Conservation (phyloP, 2,888 invertebrate species). For the Brachyptera putata region DNA sequence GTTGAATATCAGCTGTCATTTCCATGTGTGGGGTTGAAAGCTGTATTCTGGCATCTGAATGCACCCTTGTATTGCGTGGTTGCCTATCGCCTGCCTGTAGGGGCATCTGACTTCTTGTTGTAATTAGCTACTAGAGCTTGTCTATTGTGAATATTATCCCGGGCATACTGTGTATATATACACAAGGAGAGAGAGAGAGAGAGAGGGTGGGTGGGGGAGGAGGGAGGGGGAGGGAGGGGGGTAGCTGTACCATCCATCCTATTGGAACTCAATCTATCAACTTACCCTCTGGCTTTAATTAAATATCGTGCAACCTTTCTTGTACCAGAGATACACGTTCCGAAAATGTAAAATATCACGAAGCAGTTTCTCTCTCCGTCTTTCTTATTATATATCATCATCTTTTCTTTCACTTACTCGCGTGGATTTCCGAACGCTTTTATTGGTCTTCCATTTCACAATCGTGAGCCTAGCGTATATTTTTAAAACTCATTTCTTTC, state of each 20-base stretch:
- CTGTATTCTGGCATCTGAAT: too few relatives aligned
- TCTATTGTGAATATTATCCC: constrained; percentile 20
- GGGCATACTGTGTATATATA: background rate
- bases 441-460: constrained; percentile 14
- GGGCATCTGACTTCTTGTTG: constrained; percentile 13
- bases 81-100: constrained; percentile 13
- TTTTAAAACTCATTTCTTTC: constrained; percentile 10
- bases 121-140: constrained; percentile 22
- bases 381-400: constrained; percentile 18
- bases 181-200: background rate
- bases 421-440: background rate
- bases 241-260: constrained; percentile 19
- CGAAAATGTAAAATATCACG: constrained; percentile 43
- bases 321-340: constrained; percentile 17
- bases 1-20: too few relatives aligned
- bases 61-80: background rate
- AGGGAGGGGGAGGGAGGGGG: constrained; percentile 12
- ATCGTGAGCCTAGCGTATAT: too few relatives aligned
- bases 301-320: constrained; percentile 26
- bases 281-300: constrained; percentile 31
- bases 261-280: constrained; percentile 33
- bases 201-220: background rate
- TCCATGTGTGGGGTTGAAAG: too few relatives aligned
- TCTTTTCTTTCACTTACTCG: constrained; percentile 2
- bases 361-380: constrained; percentile 35